phyloP scores from a whole-genome alignment of 1,140 invertebrate species.

The Hyposmocoma kahamanoa region DNA sequence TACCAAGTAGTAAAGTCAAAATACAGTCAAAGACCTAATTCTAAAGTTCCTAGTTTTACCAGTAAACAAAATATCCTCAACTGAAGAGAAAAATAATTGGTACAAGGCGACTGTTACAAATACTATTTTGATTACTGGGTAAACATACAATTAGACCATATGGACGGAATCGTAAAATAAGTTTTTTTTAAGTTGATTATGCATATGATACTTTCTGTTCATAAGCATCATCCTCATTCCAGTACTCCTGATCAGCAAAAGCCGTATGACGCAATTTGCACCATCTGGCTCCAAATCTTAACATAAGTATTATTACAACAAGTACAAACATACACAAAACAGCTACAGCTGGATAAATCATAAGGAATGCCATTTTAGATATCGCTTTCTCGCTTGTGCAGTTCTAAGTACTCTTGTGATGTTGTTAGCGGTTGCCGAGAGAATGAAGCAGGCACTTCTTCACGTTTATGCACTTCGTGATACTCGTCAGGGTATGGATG shows the following conservation, averaged over 20 bases:
- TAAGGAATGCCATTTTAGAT: constrained; percentile 83
- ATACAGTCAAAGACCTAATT: no score
- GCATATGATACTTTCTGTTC: constrained; percentile 64
- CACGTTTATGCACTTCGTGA: constrained; percentile 35
- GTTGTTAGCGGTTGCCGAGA: constrained; percentile 54
- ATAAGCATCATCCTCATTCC: constrained; percentile 55
- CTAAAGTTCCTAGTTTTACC: no score
- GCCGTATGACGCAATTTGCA: constrained; percentile 81
- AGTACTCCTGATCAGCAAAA: constrained; percentile 54
- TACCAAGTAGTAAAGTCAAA: no score
- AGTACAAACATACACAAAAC: constrained; percentile 82
- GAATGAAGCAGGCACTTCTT: constrained; percentile 40
- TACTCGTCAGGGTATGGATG: constrained; percentile 45
- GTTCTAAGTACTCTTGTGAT: constrained; percentile 80
- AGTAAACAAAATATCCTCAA: no score
- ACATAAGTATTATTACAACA: constrained; percentile 81
- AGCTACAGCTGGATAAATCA: constrained; percentile 83
- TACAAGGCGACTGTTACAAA: no score
- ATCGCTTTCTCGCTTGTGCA: constrained; percentile 87
- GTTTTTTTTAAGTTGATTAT: no score
- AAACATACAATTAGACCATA: no score
- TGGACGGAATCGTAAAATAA: no score
- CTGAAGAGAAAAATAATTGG: no score
- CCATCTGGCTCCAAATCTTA: constrained; percentile 81
- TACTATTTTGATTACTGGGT: no score